phyloP scores from a whole-genome alignment of 1,140 invertebrate species.

The Macrocentrus cingulum region DNA sequence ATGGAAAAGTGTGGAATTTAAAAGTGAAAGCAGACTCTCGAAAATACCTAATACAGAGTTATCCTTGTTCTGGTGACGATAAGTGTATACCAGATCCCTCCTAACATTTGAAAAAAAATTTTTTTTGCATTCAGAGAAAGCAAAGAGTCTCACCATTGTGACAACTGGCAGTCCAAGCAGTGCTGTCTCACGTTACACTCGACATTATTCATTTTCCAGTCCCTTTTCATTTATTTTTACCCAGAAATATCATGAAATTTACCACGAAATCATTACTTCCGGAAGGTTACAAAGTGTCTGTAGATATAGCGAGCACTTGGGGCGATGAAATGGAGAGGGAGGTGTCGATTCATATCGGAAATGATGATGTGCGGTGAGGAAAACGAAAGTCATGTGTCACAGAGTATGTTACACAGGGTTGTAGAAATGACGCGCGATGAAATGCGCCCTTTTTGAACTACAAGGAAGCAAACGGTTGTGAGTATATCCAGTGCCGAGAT shows the following conservation, averaged over 20 bases:
- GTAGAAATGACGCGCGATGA: conserved; percentile 8
- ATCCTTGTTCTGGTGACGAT: conserved; percentile 2
- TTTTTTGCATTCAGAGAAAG: conserved; percentile 37
- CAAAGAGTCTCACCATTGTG: not conserved
- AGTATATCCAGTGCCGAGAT: conserved; percentile 29
- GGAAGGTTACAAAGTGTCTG: not conserved
- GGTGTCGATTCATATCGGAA: no score
- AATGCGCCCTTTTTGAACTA: conserved; percentile 9
- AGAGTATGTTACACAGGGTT: no score
- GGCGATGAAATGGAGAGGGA: no score
- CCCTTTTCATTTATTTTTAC: not conserved
- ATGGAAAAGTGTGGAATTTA: no score
- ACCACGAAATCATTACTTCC: not conserved
- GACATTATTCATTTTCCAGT: not conserved
- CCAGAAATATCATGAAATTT: not conserved
- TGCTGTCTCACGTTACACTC: no score
- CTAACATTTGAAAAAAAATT: conserved; percentile 23
- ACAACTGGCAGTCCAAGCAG: not conserved
- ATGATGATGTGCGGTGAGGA: not conserved
- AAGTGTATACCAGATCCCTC: conserved; percentile 10
- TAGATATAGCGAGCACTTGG: not conserved
- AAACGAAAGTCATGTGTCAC: not conserved
- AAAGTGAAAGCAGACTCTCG: no score
- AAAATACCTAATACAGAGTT: not conserved
- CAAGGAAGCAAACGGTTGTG: conserved; percentile 20